Conservation (phyloP, 2,888 invertebrate genomes). For the Drosophila tanythrix region DNA sequence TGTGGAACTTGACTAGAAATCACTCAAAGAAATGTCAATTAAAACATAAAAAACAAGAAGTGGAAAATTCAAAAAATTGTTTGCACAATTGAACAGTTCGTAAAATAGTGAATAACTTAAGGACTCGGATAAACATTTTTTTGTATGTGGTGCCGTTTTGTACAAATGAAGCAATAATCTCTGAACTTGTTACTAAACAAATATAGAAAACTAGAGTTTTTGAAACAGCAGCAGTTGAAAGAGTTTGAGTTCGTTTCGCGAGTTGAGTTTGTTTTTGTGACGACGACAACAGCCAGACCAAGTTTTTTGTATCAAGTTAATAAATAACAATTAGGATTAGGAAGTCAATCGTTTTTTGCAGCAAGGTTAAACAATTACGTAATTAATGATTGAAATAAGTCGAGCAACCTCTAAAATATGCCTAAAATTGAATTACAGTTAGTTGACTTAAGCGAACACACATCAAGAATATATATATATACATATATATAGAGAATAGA, state of each 20-base stretch:
- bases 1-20: constrained; percentile 18
- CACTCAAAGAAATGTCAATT: constrained; percentile 57
- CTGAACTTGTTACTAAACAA: constrained; percentile 54
- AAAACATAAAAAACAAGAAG: constrained; percentile 17
- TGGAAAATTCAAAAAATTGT: constrained; percentile 3
- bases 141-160: constrained; percentile 50
- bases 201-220: constrained; percentile 20
- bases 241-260: constrained; percentile 9
- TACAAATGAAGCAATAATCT: constrained; percentile 60
- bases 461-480: constrained; percentile 43
- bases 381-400: constrained; percentile 34
- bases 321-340: constrained; percentile 3
- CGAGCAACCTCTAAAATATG: constrained; percentile 62
- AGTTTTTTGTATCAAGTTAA: constrained; percentile 33
- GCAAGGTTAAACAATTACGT: constrained; percentile 20
- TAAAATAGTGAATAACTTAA: constrained; percentile 23
- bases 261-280: constrained; percentile 9
- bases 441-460: constrained; percentile 39
- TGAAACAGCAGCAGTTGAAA: constrained; percentile 5
- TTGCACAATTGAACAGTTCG: constrained; percentile 23
- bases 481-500: constrained; percentile 6
- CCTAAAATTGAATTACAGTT: constrained; percentile 38
- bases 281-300: constrained; percentile 50
- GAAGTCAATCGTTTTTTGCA: constrained; percentile 27
- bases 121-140: constrained; percentile 35